phyloP scores from a whole-genome alignment of 1,140 invertebrate genomes.

The Orchestia grillus region DNA sequence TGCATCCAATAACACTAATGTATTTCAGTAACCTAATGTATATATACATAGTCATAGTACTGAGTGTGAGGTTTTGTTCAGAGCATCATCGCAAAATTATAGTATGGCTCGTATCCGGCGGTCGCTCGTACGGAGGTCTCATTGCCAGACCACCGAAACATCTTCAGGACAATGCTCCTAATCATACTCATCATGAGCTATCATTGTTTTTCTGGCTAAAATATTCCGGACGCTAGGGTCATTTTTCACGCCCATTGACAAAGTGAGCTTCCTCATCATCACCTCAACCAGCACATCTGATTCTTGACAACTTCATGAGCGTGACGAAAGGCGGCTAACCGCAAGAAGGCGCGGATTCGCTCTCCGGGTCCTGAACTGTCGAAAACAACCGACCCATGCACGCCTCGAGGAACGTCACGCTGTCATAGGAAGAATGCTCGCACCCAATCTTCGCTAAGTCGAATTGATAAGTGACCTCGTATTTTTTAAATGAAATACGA shows the following conservation, averaged over 20 bases:
- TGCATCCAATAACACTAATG: too few species aligned
- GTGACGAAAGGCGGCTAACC: neutral
- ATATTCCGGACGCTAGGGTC: neutral
- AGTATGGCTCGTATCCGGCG: neutral
- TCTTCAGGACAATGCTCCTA: neutral
- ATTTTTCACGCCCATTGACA: neutral
- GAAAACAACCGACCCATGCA: neutral
- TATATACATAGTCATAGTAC: neutral
- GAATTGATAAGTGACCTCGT: neutral
- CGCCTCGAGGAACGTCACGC: neutral
- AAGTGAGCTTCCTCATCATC: neutral
- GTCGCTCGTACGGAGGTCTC: neutral
- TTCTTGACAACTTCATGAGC: neutral
- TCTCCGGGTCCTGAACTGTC: neutral
- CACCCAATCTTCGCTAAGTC: neutral
- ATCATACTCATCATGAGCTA: neutral
- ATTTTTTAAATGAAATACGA: neutral
- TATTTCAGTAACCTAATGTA: neutral
- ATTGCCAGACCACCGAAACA: neutral
- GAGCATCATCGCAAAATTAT: neutral
- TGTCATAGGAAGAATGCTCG: neutral
- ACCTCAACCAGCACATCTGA: neutral
- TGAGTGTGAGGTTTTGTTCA: neutral
- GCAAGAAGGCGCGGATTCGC: too few species aligned
- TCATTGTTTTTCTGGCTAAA: neutral